Conservation (phyloP, 1,140 invertebrate genomes). For the Cherax destructor region DNA sequence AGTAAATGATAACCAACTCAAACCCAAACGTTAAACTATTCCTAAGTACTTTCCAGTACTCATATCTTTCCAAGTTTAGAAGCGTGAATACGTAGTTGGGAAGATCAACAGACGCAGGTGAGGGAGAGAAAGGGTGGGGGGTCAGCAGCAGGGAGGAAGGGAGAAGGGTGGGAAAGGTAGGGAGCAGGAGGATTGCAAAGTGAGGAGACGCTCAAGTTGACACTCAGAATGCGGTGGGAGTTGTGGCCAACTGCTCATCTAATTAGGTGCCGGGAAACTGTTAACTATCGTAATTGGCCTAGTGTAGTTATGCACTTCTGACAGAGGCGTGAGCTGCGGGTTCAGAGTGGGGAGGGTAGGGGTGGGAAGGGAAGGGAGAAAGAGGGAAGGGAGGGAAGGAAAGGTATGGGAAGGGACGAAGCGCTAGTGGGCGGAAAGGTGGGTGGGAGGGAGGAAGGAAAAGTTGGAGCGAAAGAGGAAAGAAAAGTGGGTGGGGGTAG, state of each 20-base stretch:
- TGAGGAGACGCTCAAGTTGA: background rate
- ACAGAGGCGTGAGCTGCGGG: background rate
- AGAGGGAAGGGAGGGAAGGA: too few species aligned
- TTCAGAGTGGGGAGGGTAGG: background rate
- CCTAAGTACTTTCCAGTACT: too few species aligned
- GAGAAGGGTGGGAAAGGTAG: background rate
- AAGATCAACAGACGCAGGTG: too few species aligned
- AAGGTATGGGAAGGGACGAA: too few species aligned
- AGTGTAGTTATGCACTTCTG: slow-evolving; percentile 6
- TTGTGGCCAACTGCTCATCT: slow-evolving; percentile 16
- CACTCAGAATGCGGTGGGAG: slow-evolving; percentile 11
- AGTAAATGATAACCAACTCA: too few species aligned
- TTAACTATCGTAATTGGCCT: slow-evolving; percentile 9
- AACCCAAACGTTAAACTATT: too few species aligned
- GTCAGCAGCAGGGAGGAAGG: background rate
- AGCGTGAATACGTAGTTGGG: too few species aligned
- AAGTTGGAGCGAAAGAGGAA: too few species aligned
- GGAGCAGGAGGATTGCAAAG: background rate
- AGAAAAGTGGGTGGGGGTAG: too few species aligned
- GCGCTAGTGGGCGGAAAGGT: too few species aligned
- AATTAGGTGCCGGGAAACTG: slow-evolving; percentile 11
- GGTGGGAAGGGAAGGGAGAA: background rate
- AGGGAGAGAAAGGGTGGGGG: background rate
- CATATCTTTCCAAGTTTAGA: too few species aligned
- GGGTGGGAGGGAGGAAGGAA: too few species aligned